Evolutionary conservation across 2,888 invertebrate genomes (phyloP), one percentile per base, ranked within the genome.

Genomic region (Drosophila antonietae): DNA sequence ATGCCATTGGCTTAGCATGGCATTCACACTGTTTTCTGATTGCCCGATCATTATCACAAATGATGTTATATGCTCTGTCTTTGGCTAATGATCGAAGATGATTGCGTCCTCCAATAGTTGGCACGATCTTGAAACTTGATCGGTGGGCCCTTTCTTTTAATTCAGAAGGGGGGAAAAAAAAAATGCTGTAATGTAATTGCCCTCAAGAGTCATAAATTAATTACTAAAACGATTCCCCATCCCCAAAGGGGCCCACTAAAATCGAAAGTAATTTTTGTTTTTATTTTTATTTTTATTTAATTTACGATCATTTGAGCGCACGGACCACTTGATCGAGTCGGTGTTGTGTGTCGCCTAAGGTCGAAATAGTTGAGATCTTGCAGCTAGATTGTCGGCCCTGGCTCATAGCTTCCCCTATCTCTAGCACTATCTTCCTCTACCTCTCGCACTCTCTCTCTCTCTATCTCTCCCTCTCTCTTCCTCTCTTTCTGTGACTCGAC

Each of bases 11-110:
- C 53, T 14, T 14, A 15, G 37, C 37, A 71, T 81, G 82, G 85
- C 84, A 81, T 81, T 87, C 82, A 84, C 75, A 86, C 78, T 59
- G 55, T 87, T 82, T 51, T 51, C 18, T 88, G 80, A 83, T 88
- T 88, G 63, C 71, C 67, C 70, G 88, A 87, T 88, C 85, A 88
- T 82, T 87, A 82, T 84, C 86, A 72, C 68, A 72, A 87, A 82
- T 69, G 68, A 84, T 78, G 80, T 67, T 76, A 52, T 78, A 66
- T 64, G 53, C 47, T 51, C 18, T 35, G 35, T n/a, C 58, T 35
- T 23, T 53, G 52, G 57, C 83, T 80, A 76, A 71, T 73, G 86
- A 80, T 73, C 68, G 47, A 39, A 59, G 58, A 55, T 70, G 70
- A 70, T 78, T 53, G 35, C 35, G 52, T 60, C 60, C 55, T 57